phyloP scores from a whole-genome alignment of 2,888 invertebrate species.

The Amphipyra tragopoginis region DNA sequence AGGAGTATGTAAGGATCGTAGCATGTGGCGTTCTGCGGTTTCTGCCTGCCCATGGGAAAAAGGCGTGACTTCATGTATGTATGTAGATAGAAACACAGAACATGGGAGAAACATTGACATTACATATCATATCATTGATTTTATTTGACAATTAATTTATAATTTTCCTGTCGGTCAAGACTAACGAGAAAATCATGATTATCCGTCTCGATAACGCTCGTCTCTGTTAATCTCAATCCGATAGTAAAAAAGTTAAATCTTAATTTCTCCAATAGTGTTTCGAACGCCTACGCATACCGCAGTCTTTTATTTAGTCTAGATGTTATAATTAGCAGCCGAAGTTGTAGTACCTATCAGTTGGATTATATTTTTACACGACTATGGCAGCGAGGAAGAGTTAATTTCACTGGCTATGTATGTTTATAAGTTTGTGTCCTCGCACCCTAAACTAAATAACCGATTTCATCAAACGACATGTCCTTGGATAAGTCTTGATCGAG shows the following conservation, averaged over 20 bases:
- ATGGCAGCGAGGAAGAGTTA: too few relatives aligned
- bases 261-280: background rate
- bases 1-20: too few relatives aligned
- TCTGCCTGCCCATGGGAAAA: too few relatives aligned
- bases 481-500: too few relatives aligned
- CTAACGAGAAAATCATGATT: background rate
- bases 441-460: too few relatives aligned
- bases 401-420: too few relatives aligned
- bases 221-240: constrained; percentile 3
- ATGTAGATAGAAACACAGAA: background rate
- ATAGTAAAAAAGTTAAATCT: background rate
- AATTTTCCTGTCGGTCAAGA: background rate
- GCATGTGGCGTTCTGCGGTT: too few relatives aligned
- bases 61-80: too few relatives aligned
- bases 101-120: background rate
- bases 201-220: too few relatives aligned
- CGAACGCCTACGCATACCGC: constrained; percentile 11
- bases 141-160: constrained; percentile 1
- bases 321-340: constrained; percentile 3
- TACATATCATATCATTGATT: background rate
- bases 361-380: too few relatives aligned
- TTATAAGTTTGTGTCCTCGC: too few relatives aligned
- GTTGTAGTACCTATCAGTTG: background rate
- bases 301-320: constrained; percentile 19
- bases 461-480: too few relatives aligned